Conservation (phyloP, 2,888 invertebrate genomes). For the Ceriagrion tenellum region DNA sequence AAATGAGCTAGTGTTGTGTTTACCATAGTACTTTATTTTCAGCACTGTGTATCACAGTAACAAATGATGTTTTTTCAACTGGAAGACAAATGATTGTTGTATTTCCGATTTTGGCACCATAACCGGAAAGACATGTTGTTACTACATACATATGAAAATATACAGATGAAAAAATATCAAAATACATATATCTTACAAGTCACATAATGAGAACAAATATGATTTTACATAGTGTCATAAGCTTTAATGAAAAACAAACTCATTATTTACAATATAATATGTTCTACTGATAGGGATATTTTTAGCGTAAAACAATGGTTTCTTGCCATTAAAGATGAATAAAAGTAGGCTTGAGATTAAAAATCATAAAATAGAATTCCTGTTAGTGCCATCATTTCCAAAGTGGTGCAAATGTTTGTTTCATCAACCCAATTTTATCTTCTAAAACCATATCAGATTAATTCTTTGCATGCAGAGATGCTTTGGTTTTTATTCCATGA, state of each 20-base stretch:
- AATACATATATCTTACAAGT: slow-evolving; percentile 10
- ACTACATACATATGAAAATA: slow-evolving; percentile 65
- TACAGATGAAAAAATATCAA: slow-evolving; percentile 53
- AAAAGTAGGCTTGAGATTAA: neutral
- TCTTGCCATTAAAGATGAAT: neutral
- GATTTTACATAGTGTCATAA: neutral
- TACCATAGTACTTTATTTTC: slow-evolving; percentile 56
- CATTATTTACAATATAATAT: neutral
- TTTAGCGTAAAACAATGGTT: neutral
- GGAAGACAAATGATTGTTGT: slow-evolving; percentile 66
- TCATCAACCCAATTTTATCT: slow-evolving; percentile 17
- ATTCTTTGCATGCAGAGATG: neutral
- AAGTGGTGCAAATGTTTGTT: neutral
- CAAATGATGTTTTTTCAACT: slow-evolving; percentile 60
- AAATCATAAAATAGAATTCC: neutral
- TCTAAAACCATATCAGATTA: neutral
- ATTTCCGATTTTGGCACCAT: slow-evolving; percentile 66
- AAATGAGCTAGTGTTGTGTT: neutral
- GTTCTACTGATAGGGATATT: neutral
- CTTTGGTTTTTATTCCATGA: neutral
- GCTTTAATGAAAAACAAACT: neutral
- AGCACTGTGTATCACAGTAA: slow-evolving; percentile 64
- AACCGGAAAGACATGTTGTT: slow-evolving; percentile 62
- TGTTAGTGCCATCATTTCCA: slow-evolving; percentile 47
- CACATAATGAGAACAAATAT: neutral